Conservation (phyloP, 2,888 invertebrate species). For the Beris morrisii region DNA sequence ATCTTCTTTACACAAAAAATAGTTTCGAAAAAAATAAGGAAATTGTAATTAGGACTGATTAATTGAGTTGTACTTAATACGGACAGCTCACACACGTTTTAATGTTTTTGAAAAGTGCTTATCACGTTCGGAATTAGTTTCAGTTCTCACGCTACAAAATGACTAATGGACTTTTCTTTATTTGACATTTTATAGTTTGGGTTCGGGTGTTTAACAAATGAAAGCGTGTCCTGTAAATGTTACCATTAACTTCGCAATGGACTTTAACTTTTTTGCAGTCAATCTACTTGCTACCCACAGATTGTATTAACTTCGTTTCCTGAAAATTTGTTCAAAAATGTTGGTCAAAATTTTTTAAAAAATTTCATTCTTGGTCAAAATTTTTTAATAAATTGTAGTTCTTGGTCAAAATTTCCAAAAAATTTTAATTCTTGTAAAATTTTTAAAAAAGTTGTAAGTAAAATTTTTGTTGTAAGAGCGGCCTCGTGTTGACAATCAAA, state of each 20-base stretch:
- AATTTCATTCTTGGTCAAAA: too few relatives aligned
- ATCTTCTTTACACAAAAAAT: slow-evolving; percentile 1
- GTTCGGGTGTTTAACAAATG: not conserved
- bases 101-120: not conserved
- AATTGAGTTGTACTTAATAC: slow-evolving; percentile 3
- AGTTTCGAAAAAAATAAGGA: not conserved
- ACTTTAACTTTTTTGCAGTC: too few relatives aligned
- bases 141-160: slow-evolving; percentile 20
- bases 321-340: not conserved
- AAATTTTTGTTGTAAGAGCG: too few relatives aligned
- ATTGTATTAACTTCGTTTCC: too few relatives aligned
- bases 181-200: not conserved
- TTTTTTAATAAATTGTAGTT: too few relatives aligned
- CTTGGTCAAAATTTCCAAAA: too few relatives aligned
- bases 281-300: too few relatives aligned
- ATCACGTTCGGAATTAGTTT: slow-evolving; percentile 3
- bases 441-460: too few relatives aligned
- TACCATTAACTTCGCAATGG: not conserved
- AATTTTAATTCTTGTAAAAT: too few relatives aligned
- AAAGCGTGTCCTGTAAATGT: not conserved
- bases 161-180: slow-evolving; percentile 7
- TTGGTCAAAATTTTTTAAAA: not conserved
- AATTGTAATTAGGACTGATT: slow-evolving; percentile 25
- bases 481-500: too few relatives aligned
- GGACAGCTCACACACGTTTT: slow-evolving; percentile 18